Evolutionary conservation across 1,140 invertebrate genomes (phyloP), one percentile per base, ranked within the genome.

Genomic region (Ladona fulva): DNA sequence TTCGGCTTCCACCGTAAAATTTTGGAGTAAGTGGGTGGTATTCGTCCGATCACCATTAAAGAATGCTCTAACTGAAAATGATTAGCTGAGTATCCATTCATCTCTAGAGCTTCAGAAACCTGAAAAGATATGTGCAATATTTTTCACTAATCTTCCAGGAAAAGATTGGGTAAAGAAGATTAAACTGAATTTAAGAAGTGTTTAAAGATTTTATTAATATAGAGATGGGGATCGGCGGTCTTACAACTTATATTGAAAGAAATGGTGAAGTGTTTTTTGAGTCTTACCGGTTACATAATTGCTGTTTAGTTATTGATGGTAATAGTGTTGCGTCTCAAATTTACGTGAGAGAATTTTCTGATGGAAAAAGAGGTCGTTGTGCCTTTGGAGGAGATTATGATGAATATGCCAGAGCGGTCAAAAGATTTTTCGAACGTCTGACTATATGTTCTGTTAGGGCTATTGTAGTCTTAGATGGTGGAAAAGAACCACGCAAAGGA

Each of bases 331-430:
- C 90, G 42, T 90, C 90, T 77, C 91, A 92, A 81, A 82, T 97
- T 0, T 96, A 94, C 81, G 87, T 86, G 79, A 86, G 85, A 77
- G 52, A 66, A 66, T 83, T 85, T n/a, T 84, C 89, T 3, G n/a
- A 66, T 16, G 52, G 52, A 66, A 66, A 66, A 66, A 89, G 88
- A 77, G 86, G 87, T 76, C 90, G 91, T 80, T 90, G 89, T 74
- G 88, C 90, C 0, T 97, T 95, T 85, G 94, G 94, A 22, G 95
- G 95, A 0, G 94, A 97, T 84, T 97, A 96, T 82, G 92, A 96
- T 81, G 89, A 89, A 80, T 95, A 90, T 84, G 89, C 88, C 3
- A 81, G 87, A 22, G 85, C 85, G 25, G 86, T 93, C 10, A 84
- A 85, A 73, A 86, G 89, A 19, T 96, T 95, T 82, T 95, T 97